A percentile compares a stretch with the other conserved stretches of the same genome.
These are phyloP conservation scores for Idaea biselata DNA, from an alignment of 2,888 invertebrate species.

Conservation along the genomic window DNA sequence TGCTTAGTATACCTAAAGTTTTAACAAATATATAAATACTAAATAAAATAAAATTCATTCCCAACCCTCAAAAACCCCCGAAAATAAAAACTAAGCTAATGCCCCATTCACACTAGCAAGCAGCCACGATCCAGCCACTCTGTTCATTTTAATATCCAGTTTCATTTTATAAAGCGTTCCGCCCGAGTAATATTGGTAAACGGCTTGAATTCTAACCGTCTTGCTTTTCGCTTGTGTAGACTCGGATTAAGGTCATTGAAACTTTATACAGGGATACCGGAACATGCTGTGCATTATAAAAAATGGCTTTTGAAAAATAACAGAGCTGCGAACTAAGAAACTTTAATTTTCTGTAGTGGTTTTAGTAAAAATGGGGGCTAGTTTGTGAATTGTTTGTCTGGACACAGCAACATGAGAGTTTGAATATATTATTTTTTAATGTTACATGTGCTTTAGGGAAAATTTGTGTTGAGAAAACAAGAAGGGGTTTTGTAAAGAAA, in stretches of 20 bases:
- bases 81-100: background rate
- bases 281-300: background rate
- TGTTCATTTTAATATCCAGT: slow-evolving; percentile 22
- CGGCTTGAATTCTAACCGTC: slow-evolving; percentile 19
- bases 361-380: background rate
- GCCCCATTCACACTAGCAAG: background rate
- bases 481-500: too few relatives aligned
- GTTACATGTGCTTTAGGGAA: too few relatives aligned
- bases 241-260: slow-evolving; percentile 20
- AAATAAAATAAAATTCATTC: background rate
- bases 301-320: background rate
- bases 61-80: background rate
- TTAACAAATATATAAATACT: background rate
- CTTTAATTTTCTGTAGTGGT: background rate
- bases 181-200: slow-evolving; percentile 22
- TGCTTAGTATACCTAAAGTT: too few relatives aligned
- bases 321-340: background rate
- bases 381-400: too few relatives aligned
- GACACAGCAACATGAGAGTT: too few relatives aligned
- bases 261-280: background rate
- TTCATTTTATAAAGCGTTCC: slow-evolving; percentile 13
- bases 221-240: slow-evolving; percentile 16
- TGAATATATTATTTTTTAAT: too few relatives aligned
- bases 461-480: too few relatives aligned
- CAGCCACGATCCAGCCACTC: background rate